Evolutionary conservation across 1,140 invertebrate genomes (phyloP), one percentile per base, ranked within the genome.

Genomic region (Cheumatopsyche charites): DNA sequence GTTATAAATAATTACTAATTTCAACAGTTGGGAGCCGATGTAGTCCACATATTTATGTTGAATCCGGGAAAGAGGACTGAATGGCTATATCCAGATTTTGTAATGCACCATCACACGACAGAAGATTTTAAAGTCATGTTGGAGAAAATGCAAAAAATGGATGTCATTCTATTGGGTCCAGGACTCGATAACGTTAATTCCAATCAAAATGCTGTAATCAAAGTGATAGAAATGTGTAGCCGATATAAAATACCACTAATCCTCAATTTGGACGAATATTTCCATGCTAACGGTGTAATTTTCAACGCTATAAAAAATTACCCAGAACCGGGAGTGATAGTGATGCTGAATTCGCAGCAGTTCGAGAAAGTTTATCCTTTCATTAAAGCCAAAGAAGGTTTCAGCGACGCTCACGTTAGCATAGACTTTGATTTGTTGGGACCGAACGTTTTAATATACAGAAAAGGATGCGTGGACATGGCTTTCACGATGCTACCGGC

Each of bases 301-400:
- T 81, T 81, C 17, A 17, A 47, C 2, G 19, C 41, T 1, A 2
- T 68, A 15, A 13, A 1, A 4, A 71, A 74, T 5, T 74, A 67
- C 36, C 73, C 73, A 0, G 29, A 49, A 12, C 82, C 85, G 12
- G 82, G 86, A 78, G 61, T 86, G 4, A 87, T 94, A 67, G 79
- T 95, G 0, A 94, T 92, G 0, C 92, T 93, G 5, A 95, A 95
- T 82, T 85, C 86, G 3, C 86, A 89, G 26, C 93, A 94, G 79
- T 93, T 93, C 76, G 73, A 74, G 15, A 68, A 29, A 23, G 15
- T 74, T 17, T 74, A 74, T 21, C 36, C 49, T 12, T 15, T 66
- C 12, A 62, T 29, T 41, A 52, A 47, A 71, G 47, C n/a, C 36
- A 68, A 49, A 58, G 67, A 67, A 52, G 61, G 67, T 47, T 73